phyloP scores from a whole-genome alignment of 2,888 invertebrate species.

The Euplexia lucipara region DNA sequence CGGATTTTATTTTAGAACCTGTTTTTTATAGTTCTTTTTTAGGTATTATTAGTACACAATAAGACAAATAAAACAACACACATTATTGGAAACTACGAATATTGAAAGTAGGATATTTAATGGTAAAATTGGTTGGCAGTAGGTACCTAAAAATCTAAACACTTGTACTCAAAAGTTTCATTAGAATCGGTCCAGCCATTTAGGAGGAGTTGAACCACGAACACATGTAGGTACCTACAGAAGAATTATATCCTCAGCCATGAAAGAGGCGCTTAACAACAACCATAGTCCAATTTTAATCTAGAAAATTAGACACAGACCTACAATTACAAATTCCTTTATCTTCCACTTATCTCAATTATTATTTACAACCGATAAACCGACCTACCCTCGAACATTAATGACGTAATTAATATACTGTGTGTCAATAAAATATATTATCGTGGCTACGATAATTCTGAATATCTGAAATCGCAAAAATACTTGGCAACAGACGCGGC shows the following conservation, averaged over 20 bases:
- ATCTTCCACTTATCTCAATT: constrained; percentile 9
- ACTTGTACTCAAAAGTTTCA: too few relatives aligned
- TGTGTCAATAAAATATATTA: constrained; percentile 46
- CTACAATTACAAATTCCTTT: background rate
- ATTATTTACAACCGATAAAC: background rate
- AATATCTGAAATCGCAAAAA: constrained; percentile 37
- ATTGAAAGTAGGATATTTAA: too few relatives aligned
- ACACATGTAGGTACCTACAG: too few relatives aligned
- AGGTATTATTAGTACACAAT: too few relatives aligned
- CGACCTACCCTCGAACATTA: constrained; percentile 26
- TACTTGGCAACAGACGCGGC: constrained; percentile 61
- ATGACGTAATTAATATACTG: constrained; percentile 39
- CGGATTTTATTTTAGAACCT: constrained; percentile 1
- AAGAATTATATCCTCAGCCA: too few relatives aligned
- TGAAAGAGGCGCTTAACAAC: background rate
- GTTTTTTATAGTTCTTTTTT: background rate
- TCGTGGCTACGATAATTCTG: constrained; percentile 26
- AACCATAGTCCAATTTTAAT: constrained; percentile 1
- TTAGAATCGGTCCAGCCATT: too few relatives aligned
- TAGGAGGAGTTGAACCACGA: too few relatives aligned
- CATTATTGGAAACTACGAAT: too few relatives aligned
- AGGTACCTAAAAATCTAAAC: too few relatives aligned
- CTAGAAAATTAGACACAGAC: background rate
- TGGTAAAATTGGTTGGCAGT: too few relatives aligned
- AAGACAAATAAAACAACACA: too few relatives aligned